These are phyloP conservation scores for Siniperca obscura DNA, from an alignment of 2,797 vertebrate species.

Conservation along the genomic window DNA sequence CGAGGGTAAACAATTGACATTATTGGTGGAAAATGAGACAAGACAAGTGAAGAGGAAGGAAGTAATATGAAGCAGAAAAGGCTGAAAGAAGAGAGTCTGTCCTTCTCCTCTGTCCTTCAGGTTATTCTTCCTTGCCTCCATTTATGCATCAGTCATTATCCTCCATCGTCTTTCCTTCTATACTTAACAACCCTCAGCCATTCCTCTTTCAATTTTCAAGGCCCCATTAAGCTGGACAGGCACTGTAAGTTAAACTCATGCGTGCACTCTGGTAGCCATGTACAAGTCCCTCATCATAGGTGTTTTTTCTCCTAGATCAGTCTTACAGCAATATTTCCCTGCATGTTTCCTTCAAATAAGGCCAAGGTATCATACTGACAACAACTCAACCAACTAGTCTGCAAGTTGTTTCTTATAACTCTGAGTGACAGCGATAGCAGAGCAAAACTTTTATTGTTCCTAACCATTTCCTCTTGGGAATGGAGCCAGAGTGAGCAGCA, in stretches of 20 bases:
- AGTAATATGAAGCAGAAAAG: conserved; percentile 23
- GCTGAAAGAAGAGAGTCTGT: conserved; percentile 33
- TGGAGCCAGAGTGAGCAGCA: conserved; percentile 37
- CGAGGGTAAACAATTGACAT: conserved; percentile 59
- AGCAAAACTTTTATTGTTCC: conserved; percentile 51
- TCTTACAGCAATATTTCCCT: background rate
- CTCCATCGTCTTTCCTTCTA: background rate
- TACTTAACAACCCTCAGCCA: conserved; percentile 12
- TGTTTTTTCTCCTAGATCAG: conserved; percentile 14
- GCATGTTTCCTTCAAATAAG: conserved; percentile 22
- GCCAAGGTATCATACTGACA: conserved; percentile 33
- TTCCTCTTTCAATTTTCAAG: conserved; percentile 46
- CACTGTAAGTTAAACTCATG: background rate
- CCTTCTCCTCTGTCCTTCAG: conserved; percentile 53
- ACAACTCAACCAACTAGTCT: conserved; percentile 25
- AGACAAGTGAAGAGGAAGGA: conserved; percentile 47
- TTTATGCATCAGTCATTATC: conserved; percentile 53
- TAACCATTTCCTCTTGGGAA: conserved; percentile 48
- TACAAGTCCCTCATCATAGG: background rate
- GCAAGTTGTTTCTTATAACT: conserved; percentile 35
- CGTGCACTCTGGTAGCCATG: background rate
- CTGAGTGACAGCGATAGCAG: conserved; percentile 49
- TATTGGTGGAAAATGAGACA: conserved; percentile 61
- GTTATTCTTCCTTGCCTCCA: conserved; percentile 34
- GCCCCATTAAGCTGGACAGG: conserved; percentile 25